These are phyloP conservation scores for Daphoenositta chrysoptera DNA, from an alignment of 2,113 vertebrate genomes.

Conservation along the genomic window DNA sequence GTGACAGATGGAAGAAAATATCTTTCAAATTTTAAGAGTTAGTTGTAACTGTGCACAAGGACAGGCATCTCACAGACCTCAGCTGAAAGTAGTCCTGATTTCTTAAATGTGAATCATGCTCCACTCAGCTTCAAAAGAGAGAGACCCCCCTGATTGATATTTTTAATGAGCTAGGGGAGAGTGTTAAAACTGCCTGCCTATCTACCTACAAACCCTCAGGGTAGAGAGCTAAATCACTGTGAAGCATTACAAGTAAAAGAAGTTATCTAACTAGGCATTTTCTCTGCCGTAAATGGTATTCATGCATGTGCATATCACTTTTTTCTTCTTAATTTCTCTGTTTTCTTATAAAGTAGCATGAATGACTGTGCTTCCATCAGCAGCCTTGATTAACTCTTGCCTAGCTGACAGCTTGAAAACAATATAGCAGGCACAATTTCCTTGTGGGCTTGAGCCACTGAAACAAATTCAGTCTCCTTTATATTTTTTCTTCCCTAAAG, in stretches of 20 bases:
- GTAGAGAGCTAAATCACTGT: not conserved
- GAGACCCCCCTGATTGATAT: not conserved
- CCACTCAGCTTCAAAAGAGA: not conserved
- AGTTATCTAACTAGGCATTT: not conserved
- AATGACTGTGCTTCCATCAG: not conserved
- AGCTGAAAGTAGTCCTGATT: not conserved
- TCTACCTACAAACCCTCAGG: not conserved
- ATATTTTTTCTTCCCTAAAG: not conserved
- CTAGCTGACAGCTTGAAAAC: not conserved
- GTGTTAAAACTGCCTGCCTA: not conserved
- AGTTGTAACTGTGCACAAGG: not conserved
- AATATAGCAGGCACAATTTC: not conserved
- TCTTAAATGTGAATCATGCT: not conserved
- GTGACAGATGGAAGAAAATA: not conserved
- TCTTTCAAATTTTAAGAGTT: not conserved
- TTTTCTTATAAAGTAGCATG: not conserved
- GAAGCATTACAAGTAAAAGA: not conserved
- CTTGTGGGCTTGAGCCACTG: not conserved
- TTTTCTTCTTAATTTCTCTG: not conserved
- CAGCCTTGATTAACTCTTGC: not conserved
- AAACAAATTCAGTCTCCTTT: not conserved
- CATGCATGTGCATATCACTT: not conserved
- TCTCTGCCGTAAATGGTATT: not conserved
- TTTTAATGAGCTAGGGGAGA: constrained; percentile 11
- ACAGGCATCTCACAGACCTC: not conserved